Conservation (phyloP, 35 echinoderm and acorn worm genomes). For the Apostichopus californicus region DNA sequence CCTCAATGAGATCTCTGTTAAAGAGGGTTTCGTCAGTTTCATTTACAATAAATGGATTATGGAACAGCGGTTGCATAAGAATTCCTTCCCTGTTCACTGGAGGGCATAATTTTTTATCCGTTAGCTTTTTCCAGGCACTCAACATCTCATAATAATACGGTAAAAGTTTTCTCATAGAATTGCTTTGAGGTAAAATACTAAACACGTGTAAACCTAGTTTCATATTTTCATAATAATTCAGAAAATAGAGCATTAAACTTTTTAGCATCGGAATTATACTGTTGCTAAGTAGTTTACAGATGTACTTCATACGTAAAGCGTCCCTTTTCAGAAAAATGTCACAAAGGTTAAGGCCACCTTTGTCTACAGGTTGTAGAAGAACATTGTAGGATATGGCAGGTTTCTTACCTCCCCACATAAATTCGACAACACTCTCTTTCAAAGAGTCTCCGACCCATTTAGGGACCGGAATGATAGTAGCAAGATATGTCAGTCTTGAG, state of each 20-base stretch:
- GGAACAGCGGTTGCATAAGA: not conserved
- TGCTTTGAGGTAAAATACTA: not conserved
- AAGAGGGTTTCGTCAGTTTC: not conserved
- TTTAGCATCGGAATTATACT: not conserved
- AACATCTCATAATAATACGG: conserved; percentile 11
- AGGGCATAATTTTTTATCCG: not conserved
- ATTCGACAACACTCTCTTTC: not conserved
- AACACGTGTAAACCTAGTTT: conserved; percentile 18
- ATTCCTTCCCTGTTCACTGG: not conserved
- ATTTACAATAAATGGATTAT: conserved; percentile 25
- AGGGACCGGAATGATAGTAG: not conserved
- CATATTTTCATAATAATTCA: conserved; percentile 36
- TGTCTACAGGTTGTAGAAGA: not conserved
- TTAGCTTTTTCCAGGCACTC: conserved; percentile 8
- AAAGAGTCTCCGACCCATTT: not conserved
- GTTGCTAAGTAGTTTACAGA: not conserved
- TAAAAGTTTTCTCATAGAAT: not conserved
- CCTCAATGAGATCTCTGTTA: not conserved
- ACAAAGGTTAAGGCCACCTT: conserved; percentile 13
- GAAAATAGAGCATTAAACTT: conserved; percentile 7
- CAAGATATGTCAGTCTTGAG: conserved; percentile 6
- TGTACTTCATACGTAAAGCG: conserved; percentile 18
- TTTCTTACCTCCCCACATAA: not conserved
- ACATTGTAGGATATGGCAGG: not conserved
- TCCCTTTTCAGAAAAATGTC: not conserved